Evolutionary conservation across 2,888 invertebrate species (phyloP), one percentile per base, ranked within the genome.

Genomic region (Pristionchus mayeri): DNA sequence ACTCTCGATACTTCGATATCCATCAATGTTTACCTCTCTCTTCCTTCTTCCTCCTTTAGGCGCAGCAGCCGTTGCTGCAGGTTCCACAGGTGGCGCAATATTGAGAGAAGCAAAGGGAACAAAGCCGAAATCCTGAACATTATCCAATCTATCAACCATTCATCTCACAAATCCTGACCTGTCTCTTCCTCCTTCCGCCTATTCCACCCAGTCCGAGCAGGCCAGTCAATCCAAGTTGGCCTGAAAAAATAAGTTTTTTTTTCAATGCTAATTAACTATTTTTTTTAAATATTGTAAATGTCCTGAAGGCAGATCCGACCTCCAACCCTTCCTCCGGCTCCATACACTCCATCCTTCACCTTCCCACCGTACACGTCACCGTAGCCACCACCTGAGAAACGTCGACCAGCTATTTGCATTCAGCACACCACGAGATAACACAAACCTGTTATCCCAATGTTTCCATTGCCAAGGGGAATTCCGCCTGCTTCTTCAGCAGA

Each of bases 181-280:
- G 44, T 44, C 44, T 44, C 44, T 44, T 44, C 13, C 44, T 44
- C 13, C 44, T 44, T 13, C 63, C 60, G 16, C 60, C 21, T 30
- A n/a, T n/a, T n/a, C n/a, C n/a, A n/a, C 63, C 63, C 3, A 63
- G 63, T 30, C 63, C 63, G 63, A 63, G 63, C 63, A 63, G 18
- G 7, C 63, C 63, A 21, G 63, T 34, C 4, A 63, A 34, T 34
- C 63, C 63, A 21, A 63, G 34, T 63, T 63, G 63, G 2, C 63
- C 63, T 63, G 57, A n/a, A n/a, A n/a, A n/a, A n/a, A n/a, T n/a
- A n/a, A n/a, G n/a, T n/a, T n/a, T n/a, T n/a, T n/a, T n/a, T n/a
- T n/a, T n/a, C n/a, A n/a, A n/a, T n/a, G n/a, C n/a, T n/a, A n/a
- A n/a, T n/a, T n/a, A n/a, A n/a, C n/a, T 24, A 63, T 24, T 1